A percentile compares a stretch with the other conserved stretches of the same genome.
phyloP scores from a whole-genome alignment of 2,797 vertebrate species.

The Gobionotothen gibberifrons region DNA sequence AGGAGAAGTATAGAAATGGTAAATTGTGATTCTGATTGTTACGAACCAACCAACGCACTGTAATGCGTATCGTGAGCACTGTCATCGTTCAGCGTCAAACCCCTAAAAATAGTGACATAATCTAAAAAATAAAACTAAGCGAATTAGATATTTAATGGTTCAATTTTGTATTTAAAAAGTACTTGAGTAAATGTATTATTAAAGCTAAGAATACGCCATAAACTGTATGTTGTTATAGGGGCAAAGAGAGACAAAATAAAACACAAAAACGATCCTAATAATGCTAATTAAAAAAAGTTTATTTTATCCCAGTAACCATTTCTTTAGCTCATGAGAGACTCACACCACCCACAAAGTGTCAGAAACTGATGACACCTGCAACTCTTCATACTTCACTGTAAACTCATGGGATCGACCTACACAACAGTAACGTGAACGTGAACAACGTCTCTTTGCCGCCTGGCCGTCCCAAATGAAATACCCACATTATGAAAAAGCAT shows the following conservation, averaged over 20 bases:
- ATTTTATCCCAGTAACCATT: constrained; percentile 62
- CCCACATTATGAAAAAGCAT: constrained; percentile 53
- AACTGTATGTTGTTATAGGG: too few relatives aligned
- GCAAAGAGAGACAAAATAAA: constrained; percentile 12
- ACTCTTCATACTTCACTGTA: constrained; percentile 56
- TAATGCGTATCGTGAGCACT: too few relatives aligned
- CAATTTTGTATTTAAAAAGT: neutral
- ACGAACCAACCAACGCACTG: too few relatives aligned
- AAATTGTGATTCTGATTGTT: too few relatives aligned
- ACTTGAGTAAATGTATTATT: neutral
- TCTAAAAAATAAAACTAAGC: too few relatives aligned
- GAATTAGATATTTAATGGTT: too few relatives aligned
- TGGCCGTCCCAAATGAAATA: constrained; percentile 39
- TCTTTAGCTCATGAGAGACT: constrained; percentile 63
- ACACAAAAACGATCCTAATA: constrained; percentile 18
- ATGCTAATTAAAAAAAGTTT: constrained; percentile 72
- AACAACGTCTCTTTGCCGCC: constrained; percentile 35
- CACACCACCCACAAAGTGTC: constrained; percentile 59
- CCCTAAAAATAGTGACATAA: too few relatives aligned
- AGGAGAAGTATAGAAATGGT: too few relatives aligned
- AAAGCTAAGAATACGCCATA: neutral
- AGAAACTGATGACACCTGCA: constrained; percentile 35
- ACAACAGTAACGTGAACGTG: constrained; percentile 60
- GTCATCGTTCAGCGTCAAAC: too few relatives aligned
- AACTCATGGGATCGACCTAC: constrained; percentile 52